These are phyloP conservation scores for Pelodiscus sinensis DNA, from an alignment of 2,113 vertebrate genomes.

Conservation along the genomic window DNA sequence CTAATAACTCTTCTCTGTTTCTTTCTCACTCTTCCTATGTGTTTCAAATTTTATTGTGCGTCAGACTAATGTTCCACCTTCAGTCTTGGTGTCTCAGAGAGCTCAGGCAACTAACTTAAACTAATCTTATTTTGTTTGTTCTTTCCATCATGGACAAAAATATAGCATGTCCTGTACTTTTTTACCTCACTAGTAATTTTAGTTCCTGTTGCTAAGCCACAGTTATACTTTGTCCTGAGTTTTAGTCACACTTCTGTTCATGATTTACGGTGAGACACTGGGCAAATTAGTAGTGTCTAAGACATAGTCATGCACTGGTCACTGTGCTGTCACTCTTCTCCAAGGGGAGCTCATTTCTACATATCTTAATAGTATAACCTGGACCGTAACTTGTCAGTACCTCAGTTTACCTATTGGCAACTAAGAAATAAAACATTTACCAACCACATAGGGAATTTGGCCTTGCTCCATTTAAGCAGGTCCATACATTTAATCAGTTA, in stretches of 20 bases:
- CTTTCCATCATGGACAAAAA: neutral
- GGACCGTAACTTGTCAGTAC: neutral
- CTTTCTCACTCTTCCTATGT: neutral
- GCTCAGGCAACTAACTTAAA: neutral
- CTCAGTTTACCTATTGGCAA: neutral
- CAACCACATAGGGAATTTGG: neutral
- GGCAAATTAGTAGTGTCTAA: neutral
- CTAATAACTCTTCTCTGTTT: neutral
- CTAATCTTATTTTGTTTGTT: neutral
- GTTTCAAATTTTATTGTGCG: neutral
- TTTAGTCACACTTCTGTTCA: neutral
- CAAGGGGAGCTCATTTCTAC: fast-evolving
- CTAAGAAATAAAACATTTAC: neutral
- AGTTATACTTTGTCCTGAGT: neutral
- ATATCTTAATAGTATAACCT: neutral
- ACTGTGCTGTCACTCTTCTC: neutral
- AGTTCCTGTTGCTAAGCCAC: neutral
- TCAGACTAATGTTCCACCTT: neutral
- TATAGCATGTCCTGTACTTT: neutral
- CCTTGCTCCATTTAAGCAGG: neutral
- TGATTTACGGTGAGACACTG: neutral
- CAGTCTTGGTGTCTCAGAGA: neutral
- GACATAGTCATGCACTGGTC: neutral
- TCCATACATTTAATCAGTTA: neutral
- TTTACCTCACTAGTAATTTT: neutral